Percentiles rank a stretch among this genome's conserved stretches.
Evolutionary conservation across 2,797 vertebrate genomes (phyloP).

Genomic region (Phrynocephalus forsythii): DNA sequence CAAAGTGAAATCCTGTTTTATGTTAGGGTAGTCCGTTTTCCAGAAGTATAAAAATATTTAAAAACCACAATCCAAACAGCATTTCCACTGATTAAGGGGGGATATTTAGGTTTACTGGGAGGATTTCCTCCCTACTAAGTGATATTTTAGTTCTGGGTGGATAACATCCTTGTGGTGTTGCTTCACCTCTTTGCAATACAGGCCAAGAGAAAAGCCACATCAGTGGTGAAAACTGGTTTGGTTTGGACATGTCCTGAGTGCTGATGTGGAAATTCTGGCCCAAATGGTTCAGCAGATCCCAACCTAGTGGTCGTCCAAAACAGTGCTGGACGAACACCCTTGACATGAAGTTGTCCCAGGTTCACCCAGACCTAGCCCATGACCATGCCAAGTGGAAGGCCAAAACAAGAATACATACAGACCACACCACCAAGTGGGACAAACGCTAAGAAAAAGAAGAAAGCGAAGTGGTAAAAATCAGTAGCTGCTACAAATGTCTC

Average conservation of each 20-base stretch:
- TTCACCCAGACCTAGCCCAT: no score
- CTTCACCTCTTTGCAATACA: no score
- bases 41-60: neutral
- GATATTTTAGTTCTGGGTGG: neutral
- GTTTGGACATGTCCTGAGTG: no score
- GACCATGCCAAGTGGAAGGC: no score
- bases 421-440: no score
- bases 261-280: no score
- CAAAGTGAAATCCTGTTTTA: neutral
- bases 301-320: no score
- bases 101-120: neutral
- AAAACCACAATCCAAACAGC: neutral
- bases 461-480: neutral
- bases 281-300: no score
- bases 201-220: neutral
- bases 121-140: neutral
- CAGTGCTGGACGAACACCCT: no score
- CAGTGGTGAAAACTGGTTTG: neutral
- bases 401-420: no score
- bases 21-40: neutral
- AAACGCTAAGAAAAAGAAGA: no score
- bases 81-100: neutral
- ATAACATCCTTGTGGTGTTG: neutral
- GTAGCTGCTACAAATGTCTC: neutral
- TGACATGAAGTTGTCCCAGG: no score